phyloP scores from a whole-genome alignment of 2,797 vertebrate genomes.

The Argya squamiceps region DNA sequence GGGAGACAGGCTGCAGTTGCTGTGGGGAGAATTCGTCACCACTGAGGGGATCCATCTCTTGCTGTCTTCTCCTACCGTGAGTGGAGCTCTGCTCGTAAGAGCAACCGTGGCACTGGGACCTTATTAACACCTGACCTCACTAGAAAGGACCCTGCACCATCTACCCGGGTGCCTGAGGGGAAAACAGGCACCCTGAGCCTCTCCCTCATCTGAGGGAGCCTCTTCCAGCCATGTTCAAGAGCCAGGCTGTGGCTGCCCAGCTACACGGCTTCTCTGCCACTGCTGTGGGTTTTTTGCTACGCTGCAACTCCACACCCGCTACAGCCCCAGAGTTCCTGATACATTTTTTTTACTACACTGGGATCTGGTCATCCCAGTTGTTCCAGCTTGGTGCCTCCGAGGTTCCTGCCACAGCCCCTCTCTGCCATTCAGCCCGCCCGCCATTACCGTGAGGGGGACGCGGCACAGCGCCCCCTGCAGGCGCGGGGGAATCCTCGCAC shows the following conservation, averaged over 20 bases:
- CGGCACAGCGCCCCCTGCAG: neutral
- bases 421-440: too few relatives aligned
- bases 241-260: neutral
- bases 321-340: neutral
- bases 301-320: too few relatives aligned
- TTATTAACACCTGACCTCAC: too few relatives aligned
- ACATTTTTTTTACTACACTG: fast-evolving
- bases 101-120: fast-evolving
- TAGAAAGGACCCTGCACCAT: too few relatives aligned
- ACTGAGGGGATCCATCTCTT: fast-evolving
- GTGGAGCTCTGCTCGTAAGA: neutral
- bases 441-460: neutral
- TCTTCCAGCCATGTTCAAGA: fast-evolving
- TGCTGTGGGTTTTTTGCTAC: neutral
- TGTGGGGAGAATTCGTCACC: neutral
- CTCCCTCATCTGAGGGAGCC: neutral
- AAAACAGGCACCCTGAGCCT: too few relatives aligned
- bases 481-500: neutral
- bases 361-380: neutral
- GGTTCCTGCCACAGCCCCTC: too few relatives aligned
- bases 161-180: fast-evolving
- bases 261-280: neutral
- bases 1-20: neutral
- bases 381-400: neutral
- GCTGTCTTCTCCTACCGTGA: neutral